Conservation (phyloP, 2,113 vertebrate species). For the western clawed frog (Xenopus tropicalis) region UCB_Xtro_10.0 CM004449.2:115716501-115717000, state of each 20-base stretch:
- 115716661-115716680: not conserved
- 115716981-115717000: conserved; percentile 20
- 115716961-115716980: conserved; percentile 21
- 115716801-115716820: conserved; percentile 31
- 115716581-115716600: too few species aligned
- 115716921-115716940: conserved; percentile 22
- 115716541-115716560: too few species aligned
- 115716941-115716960: conserved; percentile 20
- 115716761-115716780: not conserved
- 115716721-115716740: conserved; percentile 1
- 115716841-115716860: conserved; percentile 46
- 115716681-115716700: not conserved
- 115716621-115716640: too few species aligned
- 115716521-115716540: too few species aligned
- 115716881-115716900: conserved; percentile 39
- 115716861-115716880: conserved; percentile 43
- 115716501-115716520: too few species aligned
- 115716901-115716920: conserved; percentile 35
- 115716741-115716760: not conserved
- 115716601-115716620: too few species aligned
- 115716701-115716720: conserved; percentile 1
- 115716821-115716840: conserved; percentile 43
- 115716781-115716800: conserved; percentile 28
- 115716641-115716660: too few species aligned
- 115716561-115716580: too few species aligned